Percentiles rank a stretch among this genome's conserved stretches.
Conservation (phyloP, 2,888 invertebrate species). For the Leptothorax acervorum region DNA sequence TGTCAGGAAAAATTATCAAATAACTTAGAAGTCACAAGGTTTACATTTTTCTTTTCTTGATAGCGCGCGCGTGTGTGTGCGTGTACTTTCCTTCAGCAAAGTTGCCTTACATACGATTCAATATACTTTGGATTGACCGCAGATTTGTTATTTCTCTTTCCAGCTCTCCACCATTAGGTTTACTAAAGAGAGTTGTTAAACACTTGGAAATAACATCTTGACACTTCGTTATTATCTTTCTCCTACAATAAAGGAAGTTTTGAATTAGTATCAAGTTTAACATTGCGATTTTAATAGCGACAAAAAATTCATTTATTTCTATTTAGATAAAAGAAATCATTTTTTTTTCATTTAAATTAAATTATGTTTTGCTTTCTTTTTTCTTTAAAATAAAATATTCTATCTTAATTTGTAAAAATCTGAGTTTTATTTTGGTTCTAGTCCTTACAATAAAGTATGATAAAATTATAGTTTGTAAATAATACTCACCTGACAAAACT, state of each 20-base stretch:
- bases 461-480: conserved; percentile 4
- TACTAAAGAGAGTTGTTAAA: conserved; percentile 91
- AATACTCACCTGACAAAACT: conserved; percentile 86
- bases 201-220: conserved; percentile 92
- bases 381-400: background rate
- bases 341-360: background rate
- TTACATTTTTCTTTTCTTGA: background rate
- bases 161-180: conserved; percentile 89
- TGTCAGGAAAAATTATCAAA: conserved; percentile 6
- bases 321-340: background rate
- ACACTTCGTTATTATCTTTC: conserved; percentile 89
- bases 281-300: background rate
- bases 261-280: conserved; percentile 5
- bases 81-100: background rate
- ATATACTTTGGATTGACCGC: conserved; percentile 87
- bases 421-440: background rate
- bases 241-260: conserved; percentile 85
- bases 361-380: background rate
- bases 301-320: background rate
- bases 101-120: conserved; percentile 85
- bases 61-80: background rate
- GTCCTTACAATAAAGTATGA: background rate
- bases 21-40: conserved; percentile 3
- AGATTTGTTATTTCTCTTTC: conserved; percentile 86
- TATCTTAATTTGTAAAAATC: background rate